Evolutionary conservation across 2,797 vertebrate genomes (phyloP).

Genomic region (Sebastes vulpes): DNA sequence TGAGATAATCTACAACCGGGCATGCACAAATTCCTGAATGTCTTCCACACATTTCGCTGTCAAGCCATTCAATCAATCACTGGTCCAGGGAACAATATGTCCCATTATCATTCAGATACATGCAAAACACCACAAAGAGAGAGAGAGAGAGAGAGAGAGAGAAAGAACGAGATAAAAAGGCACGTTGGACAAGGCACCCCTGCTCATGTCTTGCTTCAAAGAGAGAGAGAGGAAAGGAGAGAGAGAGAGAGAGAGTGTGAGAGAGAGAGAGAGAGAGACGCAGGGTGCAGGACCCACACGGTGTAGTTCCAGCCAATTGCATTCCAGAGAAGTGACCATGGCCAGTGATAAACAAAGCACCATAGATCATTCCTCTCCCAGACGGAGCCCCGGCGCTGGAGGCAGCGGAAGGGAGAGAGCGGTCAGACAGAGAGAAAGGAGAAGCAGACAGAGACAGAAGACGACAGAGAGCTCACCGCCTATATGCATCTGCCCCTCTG

Average conservation of each 20-base stretch:
- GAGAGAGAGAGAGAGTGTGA: constrained; percentile 41
- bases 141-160: constrained; percentile 20
- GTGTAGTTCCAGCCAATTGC: constrained; percentile 90
- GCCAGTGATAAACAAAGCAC: constrained; percentile 87
- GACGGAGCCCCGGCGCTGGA: constrained; percentile 79
- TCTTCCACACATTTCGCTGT: constrained; percentile 50
- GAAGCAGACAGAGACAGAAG: constrained; percentile 69
- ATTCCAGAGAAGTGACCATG: constrained; percentile 90
- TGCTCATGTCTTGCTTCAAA: constrained; percentile 82
- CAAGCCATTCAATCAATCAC: constrained; percentile 71
- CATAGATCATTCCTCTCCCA: constrained; percentile 86
- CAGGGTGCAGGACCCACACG: constrained; percentile 88
- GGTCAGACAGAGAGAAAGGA: constrained; percentile 57
- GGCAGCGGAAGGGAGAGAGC: constrained; percentile 58
- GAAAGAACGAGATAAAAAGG: constrained; percentile 62
- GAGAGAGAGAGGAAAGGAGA: constrained; percentile 55
- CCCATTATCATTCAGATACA: constrained; percentile 81
- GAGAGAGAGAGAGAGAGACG: constrained; percentile 59
- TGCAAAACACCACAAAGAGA: constrained; percentile 63
- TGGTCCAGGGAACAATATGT: constrained; percentile 74
- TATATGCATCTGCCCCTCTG: constrained; percentile 68
- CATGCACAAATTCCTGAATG: constrained; percentile 51
- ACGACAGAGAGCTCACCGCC: constrained; percentile 75
- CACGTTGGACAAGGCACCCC: constrained; percentile 80
- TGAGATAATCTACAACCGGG: constrained; percentile 32